Percentiles rank a stretch among this genome's conserved stretches.
phyloP scores from a whole-genome alignment of 92 coral and sea anemone genomes.

The Phenganax stokvisi region DNA sequence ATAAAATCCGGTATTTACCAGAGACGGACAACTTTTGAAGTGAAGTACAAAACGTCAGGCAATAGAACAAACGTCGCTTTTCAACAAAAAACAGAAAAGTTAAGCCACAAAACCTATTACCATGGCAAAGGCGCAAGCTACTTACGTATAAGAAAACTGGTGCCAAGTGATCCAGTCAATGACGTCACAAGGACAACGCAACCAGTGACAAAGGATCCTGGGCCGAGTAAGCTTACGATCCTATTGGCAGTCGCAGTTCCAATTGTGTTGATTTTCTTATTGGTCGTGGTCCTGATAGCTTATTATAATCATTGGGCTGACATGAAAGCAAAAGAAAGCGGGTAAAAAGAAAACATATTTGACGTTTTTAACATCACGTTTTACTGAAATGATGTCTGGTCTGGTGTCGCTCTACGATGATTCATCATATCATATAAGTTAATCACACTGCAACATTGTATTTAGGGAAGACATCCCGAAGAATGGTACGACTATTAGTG shows the following conservation, averaged over 20 bases:
- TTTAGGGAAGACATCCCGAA: constrained; percentile 35
- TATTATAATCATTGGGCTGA: constrained; percentile 23
- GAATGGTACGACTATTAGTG: constrained; percentile 24
- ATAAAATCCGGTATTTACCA: constrained; percentile 15
- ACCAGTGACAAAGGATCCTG: constrained; percentile 1
- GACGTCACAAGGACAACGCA: constrained; percentile 7
- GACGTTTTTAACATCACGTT: background rate
- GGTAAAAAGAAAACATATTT: background rate
- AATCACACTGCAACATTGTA: background rate
- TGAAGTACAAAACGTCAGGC: constrained; percentile 3
- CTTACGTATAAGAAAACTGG: background rate
- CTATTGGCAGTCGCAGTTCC: constrained; percentile 30
- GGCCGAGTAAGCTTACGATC: constrained; percentile 34
- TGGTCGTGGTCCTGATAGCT: constrained; percentile 28
- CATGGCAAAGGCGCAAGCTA: constrained; percentile 13
- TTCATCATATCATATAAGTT: background rate
- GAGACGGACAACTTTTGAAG: constrained; percentile 4
- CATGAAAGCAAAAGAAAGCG: constrained; percentile 8
- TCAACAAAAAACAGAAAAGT: background rate
- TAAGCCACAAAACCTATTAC: background rate
- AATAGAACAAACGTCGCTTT: background rate
- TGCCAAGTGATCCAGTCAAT: background rate
- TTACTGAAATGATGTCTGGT: background rate
- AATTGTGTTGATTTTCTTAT: constrained; percentile 23
- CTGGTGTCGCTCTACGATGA: background rate